Percentiles rank a stretch among this genome's conserved stretches.
These are phyloP conservation scores for Crypturellus undulatus DNA, from an alignment of 2,113 vertebrate genomes.

Conservation along the genomic window DNA sequence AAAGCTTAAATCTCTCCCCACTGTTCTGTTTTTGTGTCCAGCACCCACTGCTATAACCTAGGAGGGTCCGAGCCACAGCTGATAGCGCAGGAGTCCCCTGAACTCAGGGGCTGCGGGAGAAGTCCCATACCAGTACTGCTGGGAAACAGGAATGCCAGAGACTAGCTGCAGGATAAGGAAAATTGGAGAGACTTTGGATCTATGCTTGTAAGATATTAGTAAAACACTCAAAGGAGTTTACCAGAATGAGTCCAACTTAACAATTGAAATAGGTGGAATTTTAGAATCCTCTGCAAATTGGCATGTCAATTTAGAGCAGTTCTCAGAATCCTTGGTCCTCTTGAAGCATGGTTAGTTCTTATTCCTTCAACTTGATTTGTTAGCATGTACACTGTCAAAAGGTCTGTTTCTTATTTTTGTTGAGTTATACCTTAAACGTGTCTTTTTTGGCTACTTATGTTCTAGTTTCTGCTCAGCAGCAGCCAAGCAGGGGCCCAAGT, in stretches of 20 bases:
- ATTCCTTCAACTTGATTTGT: conserved; percentile 33
- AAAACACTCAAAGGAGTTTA: conserved; percentile 2
- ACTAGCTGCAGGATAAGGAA: background rate
- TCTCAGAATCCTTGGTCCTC: background rate
- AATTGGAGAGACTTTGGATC: background rate
- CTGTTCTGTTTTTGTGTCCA: accelerated
- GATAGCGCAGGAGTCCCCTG: accelerated
- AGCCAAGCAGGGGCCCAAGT: conserved; percentile 59
- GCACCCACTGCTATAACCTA: accelerated
- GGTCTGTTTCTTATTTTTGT: conserved; percentile 69
- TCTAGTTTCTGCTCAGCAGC: background rate
- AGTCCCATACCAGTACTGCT: background rate
- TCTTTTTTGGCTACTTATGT: conserved; percentile 40
- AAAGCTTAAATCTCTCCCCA: background rate
- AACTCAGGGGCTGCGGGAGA: accelerated
- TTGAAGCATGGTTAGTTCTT: background rate
- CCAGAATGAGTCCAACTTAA: background rate
- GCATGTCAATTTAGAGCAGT: background rate
- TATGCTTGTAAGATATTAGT: background rate
- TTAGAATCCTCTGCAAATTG: background rate
- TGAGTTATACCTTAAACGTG: conserved; percentile 50
- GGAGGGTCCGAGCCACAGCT: accelerated
- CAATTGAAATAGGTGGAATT: conserved; percentile 2
- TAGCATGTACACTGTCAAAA: conserved; percentile 45
- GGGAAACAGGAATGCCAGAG: background rate